phyloP scores from a whole-genome alignment of 2,888 invertebrate species.

The Drosophila affinis region DNA sequence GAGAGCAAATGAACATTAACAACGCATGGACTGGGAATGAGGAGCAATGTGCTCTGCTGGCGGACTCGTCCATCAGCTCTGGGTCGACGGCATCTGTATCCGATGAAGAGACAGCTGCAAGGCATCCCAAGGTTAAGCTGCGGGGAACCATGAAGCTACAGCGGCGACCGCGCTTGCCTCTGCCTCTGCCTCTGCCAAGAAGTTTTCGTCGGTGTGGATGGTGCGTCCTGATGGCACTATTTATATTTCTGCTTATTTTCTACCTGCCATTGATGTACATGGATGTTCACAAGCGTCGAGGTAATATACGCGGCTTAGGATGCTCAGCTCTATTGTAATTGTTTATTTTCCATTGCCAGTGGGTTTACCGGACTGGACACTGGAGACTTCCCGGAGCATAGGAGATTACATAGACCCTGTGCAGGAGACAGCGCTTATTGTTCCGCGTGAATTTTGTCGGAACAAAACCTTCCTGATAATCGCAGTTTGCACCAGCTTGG shows the following conservation, averaged over 20 bases:
- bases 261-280: slow-evolving; percentile 77
- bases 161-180: slow-evolving; percentile 50
- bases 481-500: slow-evolving; percentile 90
- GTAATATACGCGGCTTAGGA: slow-evolving; percentile 55
- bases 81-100: slow-evolving; percentile 20
- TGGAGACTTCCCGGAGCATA: slow-evolving; percentile 89
- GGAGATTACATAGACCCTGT: slow-evolving; percentile 89
- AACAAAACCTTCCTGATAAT: slow-evolving; percentile 87
- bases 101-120: slow-evolving; percentile 19
- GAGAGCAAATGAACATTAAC: slow-evolving; percentile 24
- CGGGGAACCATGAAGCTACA: slow-evolving; percentile 28
- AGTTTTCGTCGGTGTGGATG: slow-evolving; percentile 69
- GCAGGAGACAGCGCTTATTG: slow-evolving; percentile 88
- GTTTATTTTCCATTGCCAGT: slow-evolving; percentile 78
- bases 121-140: slow-evolving; percentile 17
- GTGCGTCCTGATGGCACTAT: slow-evolving; percentile 57
- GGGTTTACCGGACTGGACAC: slow-evolving; percentile 88
- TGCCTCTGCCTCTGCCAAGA: slow-evolving; percentile 69
- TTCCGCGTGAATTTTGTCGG: slow-evolving; percentile 86
- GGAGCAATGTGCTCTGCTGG: slow-evolving; percentile 49
- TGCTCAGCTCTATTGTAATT: neutral
- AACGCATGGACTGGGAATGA: slow-evolving; percentile 20
- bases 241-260: slow-evolving; percentile 65
- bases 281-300: slow-evolving; percentile 74
- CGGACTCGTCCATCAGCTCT: slow-evolving; percentile 18